A percentile compares a stretch with the other conserved stretches of the same genome.
Conservation (phyloP, 2,797 vertebrate genomes). For the Amblyraja radiata region DNA sequence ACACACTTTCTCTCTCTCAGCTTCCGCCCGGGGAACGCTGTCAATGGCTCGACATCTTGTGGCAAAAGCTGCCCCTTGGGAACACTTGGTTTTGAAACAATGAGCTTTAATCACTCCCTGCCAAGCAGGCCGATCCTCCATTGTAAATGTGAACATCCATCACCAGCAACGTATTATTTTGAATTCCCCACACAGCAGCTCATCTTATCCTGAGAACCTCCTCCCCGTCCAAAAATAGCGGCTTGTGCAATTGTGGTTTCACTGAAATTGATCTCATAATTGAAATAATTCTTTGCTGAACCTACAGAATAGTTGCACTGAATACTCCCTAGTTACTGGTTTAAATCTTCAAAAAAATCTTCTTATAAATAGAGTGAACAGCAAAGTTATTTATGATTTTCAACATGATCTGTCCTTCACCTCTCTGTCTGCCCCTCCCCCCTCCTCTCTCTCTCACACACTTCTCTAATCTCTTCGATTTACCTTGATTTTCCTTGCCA, state of each 20-base stretch:
- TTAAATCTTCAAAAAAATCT: neutral
- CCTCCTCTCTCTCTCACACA: too few species aligned
- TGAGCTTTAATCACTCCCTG: slow-evolving; percentile 20
- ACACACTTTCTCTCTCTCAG: neutral
- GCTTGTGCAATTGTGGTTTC: neutral
- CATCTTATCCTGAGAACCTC: neutral
- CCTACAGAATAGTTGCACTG: neutral
- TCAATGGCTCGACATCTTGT: neutral
- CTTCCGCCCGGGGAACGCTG: neutral
- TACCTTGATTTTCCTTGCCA: neutral
- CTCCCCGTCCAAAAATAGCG: neutral
- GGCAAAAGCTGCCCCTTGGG: neutral
- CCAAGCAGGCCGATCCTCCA: neutral
- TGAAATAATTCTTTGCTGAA: neutral
- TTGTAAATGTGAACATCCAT: neutral
- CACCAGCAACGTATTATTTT: neutral
- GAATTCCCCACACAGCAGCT: neutral
- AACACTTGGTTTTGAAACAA: neutral
- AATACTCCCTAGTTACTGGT: neutral
- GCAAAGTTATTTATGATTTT: neutral
- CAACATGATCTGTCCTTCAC: neutral
- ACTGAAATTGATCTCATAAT: neutral
- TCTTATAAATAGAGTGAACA: neutral
- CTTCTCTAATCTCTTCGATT: too few species aligned
- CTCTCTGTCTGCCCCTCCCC: neutral